phyloP scores from a whole-genome alignment of 1,140 invertebrate species.

The Drosophila funebris region DNA sequence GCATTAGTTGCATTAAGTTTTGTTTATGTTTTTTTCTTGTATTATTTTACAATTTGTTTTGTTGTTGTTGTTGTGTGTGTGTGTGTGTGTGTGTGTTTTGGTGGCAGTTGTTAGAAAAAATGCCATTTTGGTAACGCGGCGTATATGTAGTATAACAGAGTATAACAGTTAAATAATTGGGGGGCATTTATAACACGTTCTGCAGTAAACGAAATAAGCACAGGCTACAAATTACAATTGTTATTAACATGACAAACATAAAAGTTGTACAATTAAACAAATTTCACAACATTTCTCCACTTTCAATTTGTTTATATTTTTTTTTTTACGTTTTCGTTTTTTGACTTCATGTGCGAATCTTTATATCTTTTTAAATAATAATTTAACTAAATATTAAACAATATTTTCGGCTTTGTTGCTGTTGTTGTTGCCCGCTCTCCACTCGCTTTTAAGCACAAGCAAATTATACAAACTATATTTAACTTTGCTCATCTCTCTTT shows the following conservation, averaged over 20 bases:
- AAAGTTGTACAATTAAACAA: constrained; percentile 35
- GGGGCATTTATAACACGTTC: constrained; percentile 28
- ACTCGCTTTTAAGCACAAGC: constrained; percentile 30
- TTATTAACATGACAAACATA: constrained; percentile 12
- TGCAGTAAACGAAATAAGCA: constrained; percentile 1
- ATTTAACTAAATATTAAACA: constrained; percentile 74
- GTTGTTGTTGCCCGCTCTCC: not conserved
- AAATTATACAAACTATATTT: constrained; percentile 32
- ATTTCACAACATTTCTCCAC: constrained; percentile 7
- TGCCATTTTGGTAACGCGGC: constrained; percentile 39
- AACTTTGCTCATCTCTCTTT: constrained; percentile 12
- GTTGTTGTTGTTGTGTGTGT: constrained; percentile 13
- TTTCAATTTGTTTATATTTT: constrained; percentile 28
- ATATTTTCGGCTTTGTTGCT: constrained; percentile 18
- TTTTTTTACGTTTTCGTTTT: constrained; percentile 16
- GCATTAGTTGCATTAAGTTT: constrained; percentile 1
- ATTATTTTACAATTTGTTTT: constrained; percentile 45
- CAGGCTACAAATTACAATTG: not conserved
- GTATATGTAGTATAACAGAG: constrained; percentile 39
- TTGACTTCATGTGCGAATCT: constrained; percentile 44
- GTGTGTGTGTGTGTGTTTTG: constrained; percentile 5
- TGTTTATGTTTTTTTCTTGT: not conserved
- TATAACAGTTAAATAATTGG: constrained; percentile 47
- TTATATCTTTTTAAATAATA: constrained; percentile 42
- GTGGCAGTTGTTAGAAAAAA: constrained; percentile 55